phyloP scores from a whole-genome alignment of 2,797 vertebrate species.

The Podarcis lilfordi region DNA sequence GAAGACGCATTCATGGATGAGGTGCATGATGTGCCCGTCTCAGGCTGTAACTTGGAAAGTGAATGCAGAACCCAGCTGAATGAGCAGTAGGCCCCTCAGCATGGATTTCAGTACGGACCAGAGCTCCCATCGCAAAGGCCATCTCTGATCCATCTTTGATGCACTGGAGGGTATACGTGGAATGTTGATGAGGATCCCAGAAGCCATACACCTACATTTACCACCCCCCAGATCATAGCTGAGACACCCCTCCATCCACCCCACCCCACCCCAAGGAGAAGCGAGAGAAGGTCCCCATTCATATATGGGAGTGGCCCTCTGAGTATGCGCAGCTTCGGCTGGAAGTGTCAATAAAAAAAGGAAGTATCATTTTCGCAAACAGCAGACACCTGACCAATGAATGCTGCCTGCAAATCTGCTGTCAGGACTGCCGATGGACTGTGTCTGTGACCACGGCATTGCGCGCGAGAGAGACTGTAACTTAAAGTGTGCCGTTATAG shows the following conservation, averaged over 20 bases:
- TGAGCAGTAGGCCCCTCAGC: conserved; percentile 77
- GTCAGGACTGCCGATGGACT: too few species aligned
- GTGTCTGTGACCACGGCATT: too few species aligned
- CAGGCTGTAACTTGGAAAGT: conserved; percentile 81
- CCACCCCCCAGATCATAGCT: conserved; percentile 29
- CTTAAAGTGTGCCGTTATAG: too few species aligned
- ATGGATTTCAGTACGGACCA: conserved; percentile 82
- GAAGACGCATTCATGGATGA: conserved; percentile 85
- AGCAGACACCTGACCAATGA: too few species aligned
- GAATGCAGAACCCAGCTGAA: conserved; percentile 80
- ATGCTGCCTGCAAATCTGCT: too few species aligned
- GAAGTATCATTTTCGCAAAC: too few species aligned
- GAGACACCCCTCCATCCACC: background rate
- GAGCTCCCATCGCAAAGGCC: conserved; percentile 80
- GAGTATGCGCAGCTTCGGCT: too few species aligned
- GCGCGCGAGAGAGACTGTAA: too few species aligned
- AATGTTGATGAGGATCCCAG: conserved; percentile 65
- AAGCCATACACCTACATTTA: background rate
- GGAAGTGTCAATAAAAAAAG: too few species aligned
- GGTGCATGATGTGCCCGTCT: conserved; percentile 84
- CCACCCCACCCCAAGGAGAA: background rate
- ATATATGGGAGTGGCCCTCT: too few species aligned
- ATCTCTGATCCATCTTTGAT: conserved; percentile 80
- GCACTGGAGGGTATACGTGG: conserved; percentile 58
- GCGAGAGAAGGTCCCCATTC: conserved; percentile 35